Evolutionary conservation across 2,797 vertebrate species (phyloP).

Genomic region (Lemur catta): DNA sequence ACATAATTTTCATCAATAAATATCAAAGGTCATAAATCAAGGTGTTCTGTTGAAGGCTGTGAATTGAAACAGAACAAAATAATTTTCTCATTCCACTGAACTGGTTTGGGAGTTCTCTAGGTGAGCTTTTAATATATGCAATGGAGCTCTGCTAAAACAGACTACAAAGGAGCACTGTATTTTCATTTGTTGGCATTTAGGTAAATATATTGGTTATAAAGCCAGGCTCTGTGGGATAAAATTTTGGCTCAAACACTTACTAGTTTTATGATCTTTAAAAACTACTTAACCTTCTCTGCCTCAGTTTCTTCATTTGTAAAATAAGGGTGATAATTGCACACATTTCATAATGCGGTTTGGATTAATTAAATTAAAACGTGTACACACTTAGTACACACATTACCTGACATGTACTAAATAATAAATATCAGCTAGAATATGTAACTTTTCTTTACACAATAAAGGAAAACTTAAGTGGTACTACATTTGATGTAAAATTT

Average conservation of each 20-base stretch:
- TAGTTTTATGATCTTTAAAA: background rate
- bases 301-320: background rate
- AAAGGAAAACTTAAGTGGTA: background rate
- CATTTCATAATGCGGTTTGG: background rate
- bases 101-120: background rate
- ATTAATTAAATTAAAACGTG: background rate
- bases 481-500: background rate
- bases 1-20: background rate
- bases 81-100: background rate
- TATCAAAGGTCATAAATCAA: background rate
- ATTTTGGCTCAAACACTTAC: background rate
- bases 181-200: background rate
- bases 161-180: background rate
- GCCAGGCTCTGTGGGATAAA: background rate
- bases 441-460: background rate
- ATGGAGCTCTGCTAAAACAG: background rate
- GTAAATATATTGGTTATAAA: background rate
- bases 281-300: background rate
- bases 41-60: background rate
- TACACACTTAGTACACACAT: background rate
- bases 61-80: background rate
- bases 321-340: background rate
- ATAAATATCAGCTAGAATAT: background rate
- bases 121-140: background rate
- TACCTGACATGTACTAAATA: background rate